A percentile compares a stretch with the other conserved stretches of the same genome.
phyloP scores from a whole-genome alignment of 1,140 invertebrate genomes.

The Dinothrombium tinctorium region DNA sequence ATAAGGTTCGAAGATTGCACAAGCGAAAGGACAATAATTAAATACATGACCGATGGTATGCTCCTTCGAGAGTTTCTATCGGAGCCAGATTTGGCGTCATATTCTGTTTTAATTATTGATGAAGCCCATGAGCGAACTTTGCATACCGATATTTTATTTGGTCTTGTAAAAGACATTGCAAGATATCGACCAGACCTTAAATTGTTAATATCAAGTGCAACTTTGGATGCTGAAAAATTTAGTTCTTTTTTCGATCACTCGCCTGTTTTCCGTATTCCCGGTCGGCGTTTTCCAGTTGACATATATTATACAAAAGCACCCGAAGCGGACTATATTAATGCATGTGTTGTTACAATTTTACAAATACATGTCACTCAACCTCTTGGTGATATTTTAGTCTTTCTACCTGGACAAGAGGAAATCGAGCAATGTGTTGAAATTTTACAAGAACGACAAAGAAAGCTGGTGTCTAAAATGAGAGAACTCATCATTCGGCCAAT shows the following conservation, averaged over 20 bases:
- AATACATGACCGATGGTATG: conserved; percentile 99
- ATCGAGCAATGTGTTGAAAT: conserved; percentile 98
- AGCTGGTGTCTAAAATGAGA: conserved; percentile 82
- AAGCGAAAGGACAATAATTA: conserved; percentile 88
- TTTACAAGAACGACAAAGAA: conserved; percentile 93
- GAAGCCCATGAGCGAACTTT: conserved; percentile 98
- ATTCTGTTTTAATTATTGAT: conserved; percentile 94
- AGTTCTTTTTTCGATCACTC: conserved; percentile 58
- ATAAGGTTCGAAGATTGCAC: conserved; percentile 99
- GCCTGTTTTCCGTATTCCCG: conserved; percentile 87
- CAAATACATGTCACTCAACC: conserved; percentile 96
- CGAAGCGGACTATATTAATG: conserved; percentile 95
- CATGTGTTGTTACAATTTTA: conserved; percentile 93
- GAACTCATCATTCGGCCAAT: conserved; percentile 94
- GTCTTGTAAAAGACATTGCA: conserved; percentile 31
- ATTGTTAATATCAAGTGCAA: conserved; percentile 95
- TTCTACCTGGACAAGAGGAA: conserved; percentile 94
- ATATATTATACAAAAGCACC: conserved; percentile 94
- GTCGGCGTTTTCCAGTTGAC: conserved; percentile 92
- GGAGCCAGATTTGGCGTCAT: conserved; percentile 74
- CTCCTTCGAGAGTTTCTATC: conserved; percentile 86
- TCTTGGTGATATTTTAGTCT: conserved; percentile 71
- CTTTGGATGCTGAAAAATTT: conserved; percentile 97
- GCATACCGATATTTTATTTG: conserved; percentile 92
- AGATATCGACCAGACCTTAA: conserved; percentile 82